These are phyloP conservation scores for Acronicta psi DNA, from an alignment of 2,888 invertebrate genomes.

Conservation along the genomic window DNA sequence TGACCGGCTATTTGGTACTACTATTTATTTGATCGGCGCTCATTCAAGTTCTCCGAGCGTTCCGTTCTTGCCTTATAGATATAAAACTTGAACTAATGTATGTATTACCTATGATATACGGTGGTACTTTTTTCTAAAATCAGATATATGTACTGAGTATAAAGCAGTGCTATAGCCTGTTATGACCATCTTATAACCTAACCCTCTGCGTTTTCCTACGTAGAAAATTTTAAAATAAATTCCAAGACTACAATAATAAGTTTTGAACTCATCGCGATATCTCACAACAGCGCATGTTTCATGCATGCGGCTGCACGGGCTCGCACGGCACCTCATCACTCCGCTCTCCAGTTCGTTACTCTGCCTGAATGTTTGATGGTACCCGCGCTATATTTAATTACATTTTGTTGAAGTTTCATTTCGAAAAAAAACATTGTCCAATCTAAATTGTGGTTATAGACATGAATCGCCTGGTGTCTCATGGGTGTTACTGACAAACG, in stretches of 20 bases:
- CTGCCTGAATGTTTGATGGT: conserved; percentile 37
- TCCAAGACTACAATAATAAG: conserved; percentile 33
- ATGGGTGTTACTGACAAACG: background rate
- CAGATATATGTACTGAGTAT: too few species aligned
- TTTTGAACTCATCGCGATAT: conserved; percentile 39
- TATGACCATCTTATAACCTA: too few species aligned
- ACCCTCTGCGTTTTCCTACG: background rate
- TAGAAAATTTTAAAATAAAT: conserved; percentile 30
- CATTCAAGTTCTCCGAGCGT: background rate
- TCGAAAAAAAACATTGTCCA: conserved; percentile 11
- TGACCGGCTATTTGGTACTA: conserved; percentile 18
- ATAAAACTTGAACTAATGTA: too few species aligned
- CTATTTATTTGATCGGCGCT: background rate
- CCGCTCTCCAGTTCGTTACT: conserved; percentile 25
- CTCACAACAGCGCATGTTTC: conserved; percentile 33
- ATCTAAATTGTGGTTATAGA: background rate
- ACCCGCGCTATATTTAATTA: conserved; percentile 26
- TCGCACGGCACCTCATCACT: conserved; percentile 15
- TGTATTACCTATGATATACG: too few species aligned
- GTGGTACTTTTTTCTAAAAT: background rate
- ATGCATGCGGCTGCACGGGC: conserved; percentile 34
- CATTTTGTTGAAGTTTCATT: background rate
- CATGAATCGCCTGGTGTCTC: background rate
- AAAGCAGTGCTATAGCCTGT: too few species aligned
- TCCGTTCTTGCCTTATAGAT: background rate